Conservation (phyloP, 2,113 vertebrate genomes). For the Tragelaphus scriptus region DNA sequence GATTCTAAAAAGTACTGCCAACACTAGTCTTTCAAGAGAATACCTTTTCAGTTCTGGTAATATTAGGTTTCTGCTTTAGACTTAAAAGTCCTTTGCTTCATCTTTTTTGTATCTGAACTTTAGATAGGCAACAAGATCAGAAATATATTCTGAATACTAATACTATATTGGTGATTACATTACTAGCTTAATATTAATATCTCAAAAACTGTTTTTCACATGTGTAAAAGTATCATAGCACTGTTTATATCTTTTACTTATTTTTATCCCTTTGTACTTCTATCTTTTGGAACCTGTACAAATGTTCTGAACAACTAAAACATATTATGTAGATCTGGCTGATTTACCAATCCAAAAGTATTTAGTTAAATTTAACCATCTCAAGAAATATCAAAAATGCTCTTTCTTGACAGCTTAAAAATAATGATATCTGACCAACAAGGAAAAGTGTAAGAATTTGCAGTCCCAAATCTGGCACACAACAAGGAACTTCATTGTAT, state of each 20-base stretch:
- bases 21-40: conserved; percentile 4
- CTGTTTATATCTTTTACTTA: conserved; percentile 4
- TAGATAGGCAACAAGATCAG: neutral
- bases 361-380: neutral
- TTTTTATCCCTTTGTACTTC: neutral
- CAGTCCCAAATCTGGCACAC: neutral
- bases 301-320: conserved; percentile 4
- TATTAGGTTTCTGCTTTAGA: conserved; percentile 10
- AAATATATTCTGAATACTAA: conserved; percentile 37
- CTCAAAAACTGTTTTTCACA: conserved; percentile 24
- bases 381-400: conserved; percentile 11
- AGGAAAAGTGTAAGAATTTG: neutral
- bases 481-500: neutral
- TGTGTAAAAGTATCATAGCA: neutral
- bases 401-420: conserved; percentile 4
- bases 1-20: conserved; percentile 34
- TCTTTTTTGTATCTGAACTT: conserved; percentile 22
- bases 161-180: neutral
- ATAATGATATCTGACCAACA: neutral
- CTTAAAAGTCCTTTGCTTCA: conserved; percentile 2
- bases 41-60: neutral
- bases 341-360: neutral
- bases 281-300: neutral
- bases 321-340: neutral
- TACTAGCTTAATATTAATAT: neutral